Percentiles rank a stretch among this genome's conserved stretches.
phyloP scores from a whole-genome alignment of 2,113 vertebrate species.

The Pluvialis apricaria region DNA sequence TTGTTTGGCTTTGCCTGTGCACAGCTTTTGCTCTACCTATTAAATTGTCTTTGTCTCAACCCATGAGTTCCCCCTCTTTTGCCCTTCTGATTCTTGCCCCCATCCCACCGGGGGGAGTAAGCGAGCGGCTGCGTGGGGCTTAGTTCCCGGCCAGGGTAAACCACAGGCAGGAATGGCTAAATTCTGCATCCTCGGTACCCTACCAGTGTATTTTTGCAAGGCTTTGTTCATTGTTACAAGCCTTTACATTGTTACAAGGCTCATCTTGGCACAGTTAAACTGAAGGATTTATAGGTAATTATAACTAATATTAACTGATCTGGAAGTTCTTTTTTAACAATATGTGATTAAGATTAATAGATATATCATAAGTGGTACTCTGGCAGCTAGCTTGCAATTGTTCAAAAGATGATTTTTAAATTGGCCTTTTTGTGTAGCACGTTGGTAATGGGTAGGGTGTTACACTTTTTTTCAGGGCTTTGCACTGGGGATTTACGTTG shows the following conservation, averaged over 20 bases:
- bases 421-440: background rate
- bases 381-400: background rate
- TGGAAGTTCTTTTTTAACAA: background rate
- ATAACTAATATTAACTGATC: background rate
- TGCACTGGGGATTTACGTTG: background rate
- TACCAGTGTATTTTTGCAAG: background rate
- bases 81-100: rapidly evolving
- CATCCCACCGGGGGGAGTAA: background rate
- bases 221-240: background rate
- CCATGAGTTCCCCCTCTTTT: rapidly evolving
- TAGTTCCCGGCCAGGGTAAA: background rate
- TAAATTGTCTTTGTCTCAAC: background rate
- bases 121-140: background rate
- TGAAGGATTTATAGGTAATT: background rate
- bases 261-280: background rate
- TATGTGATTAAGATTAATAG: background rate
- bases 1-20: background rate
- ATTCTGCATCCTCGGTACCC: rapidly evolving
- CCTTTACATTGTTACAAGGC: background rate
- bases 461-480: background rate
- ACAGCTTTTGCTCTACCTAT: rapidly evolving
- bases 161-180: background rate
- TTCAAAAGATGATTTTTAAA: background rate
- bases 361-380: background rate
- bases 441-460: background rate